A percentile compares a stretch with the other conserved stretches of the same genome.
phyloP scores from a whole-genome alignment of 2,113 vertebrate genomes.

The Cephalopterus ornatus region DNA sequence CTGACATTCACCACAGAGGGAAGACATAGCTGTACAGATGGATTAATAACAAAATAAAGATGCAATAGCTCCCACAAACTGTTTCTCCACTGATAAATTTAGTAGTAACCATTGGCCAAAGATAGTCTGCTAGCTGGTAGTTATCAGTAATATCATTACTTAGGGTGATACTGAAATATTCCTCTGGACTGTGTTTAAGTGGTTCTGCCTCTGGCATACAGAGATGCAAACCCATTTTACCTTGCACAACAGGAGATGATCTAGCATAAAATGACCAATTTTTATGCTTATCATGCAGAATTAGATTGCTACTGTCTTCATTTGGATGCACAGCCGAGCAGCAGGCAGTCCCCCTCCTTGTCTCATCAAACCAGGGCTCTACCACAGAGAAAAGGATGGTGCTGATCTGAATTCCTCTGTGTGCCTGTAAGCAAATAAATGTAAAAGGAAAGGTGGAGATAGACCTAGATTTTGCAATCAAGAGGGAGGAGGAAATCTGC shows the following conservation, averaged over 20 bases:
- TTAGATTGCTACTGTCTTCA: neutral
- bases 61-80: neutral
- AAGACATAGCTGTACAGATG: neutral
- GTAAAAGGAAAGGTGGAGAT: neutral
- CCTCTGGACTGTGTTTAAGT: neutral
- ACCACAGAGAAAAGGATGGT: neutral
- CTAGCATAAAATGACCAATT: constrained; percentile 20
- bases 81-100: neutral
- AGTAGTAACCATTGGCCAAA: neutral
- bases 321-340: neutral
- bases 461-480: neutral
- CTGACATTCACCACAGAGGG: neutral
- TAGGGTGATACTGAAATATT: neutral
- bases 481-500: neutral
- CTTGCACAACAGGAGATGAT: constrained; percentile 13
- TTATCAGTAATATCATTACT: neutral
- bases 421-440: neutral
- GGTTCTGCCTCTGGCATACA: neutral
- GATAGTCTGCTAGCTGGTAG: neutral
- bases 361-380: neutral
- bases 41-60: constrained; percentile 25
- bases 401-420: neutral
- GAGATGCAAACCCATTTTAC: constrained; percentile 4
- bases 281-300: constrained; percentile 43
- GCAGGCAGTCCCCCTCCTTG: neutral